Percentiles rank a stretch among this genome's conserved stretches.
Evolutionary conservation across 2,888 invertebrate species (phyloP).

Genomic region (Spialia ferax): DNA sequence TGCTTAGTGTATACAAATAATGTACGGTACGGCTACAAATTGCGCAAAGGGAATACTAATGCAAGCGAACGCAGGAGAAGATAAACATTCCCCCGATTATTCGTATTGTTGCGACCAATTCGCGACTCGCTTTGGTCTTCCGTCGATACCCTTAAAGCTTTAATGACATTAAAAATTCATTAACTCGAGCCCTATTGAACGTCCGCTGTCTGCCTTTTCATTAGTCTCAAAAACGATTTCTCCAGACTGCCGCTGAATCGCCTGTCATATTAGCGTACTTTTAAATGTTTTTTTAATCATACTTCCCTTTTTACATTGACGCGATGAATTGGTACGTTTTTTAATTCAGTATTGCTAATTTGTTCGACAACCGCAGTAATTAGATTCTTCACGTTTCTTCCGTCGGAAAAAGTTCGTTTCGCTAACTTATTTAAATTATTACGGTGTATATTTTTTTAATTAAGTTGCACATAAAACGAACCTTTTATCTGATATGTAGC

Average conservation of each 20-base stretch:
- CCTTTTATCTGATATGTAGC: not conserved
- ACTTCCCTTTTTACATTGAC: not conserved
- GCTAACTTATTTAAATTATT: too few relatives aligned
- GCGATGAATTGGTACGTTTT: not conserved
- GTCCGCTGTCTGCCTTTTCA: constrained; percentile 39
- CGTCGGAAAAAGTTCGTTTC: too few relatives aligned
- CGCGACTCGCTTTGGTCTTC: constrained; percentile 42
- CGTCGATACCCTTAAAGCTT: constrained; percentile 30
- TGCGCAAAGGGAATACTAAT: constrained; percentile 80
- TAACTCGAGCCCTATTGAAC: constrained; percentile 39
- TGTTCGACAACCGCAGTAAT: not conserved
- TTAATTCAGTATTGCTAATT: constrained; percentile 13
- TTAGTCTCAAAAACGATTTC: constrained; percentile 39
- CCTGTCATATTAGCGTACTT: constrained; percentile 31
- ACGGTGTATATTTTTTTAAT: not conserved
- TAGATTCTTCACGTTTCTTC: not conserved
- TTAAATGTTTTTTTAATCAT: constrained; percentile 22
- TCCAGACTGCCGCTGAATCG: constrained; percentile 15
- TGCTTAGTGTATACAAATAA: constrained; percentile 86
- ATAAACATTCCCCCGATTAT: constrained; percentile 67
- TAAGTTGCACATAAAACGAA: constrained; percentile 8
- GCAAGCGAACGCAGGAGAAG: constrained; percentile 63
- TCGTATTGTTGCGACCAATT: constrained; percentile 52
- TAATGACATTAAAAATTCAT: constrained; percentile 33
- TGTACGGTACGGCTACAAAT: constrained; percentile 79